Base-by-base conservation (phyloP, 2,888 invertebrate species). In the Torymus tubicola region DNA sequence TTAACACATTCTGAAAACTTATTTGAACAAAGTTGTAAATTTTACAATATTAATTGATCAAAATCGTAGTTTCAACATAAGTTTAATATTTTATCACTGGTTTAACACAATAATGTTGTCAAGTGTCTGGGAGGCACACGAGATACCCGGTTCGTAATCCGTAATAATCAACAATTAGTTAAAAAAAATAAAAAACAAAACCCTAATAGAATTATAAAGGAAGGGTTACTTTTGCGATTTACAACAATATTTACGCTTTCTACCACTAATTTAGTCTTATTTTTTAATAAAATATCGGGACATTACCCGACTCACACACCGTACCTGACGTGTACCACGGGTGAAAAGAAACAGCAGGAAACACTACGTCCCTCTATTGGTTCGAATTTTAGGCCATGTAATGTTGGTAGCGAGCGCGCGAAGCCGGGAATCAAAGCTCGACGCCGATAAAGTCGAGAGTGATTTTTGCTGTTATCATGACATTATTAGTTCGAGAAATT, bases 261-360 rank as follows among this genome's bases (percentile, higher is more conserved):
- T 82, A 53, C 60, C 75, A 70, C 84, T 31, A 31, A 85, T 73
- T 82, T 84, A 52, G 24, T 61, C 64, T 55, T 42, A 82, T 84
- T 85, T 85, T 86, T 86, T 83, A 82, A 71, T 73, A 81, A 84
- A 31, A 85, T 85, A 86, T 85, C 84, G 82, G 14, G 65, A 60
- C 78, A 84, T 58, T 71, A 69, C 68, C n/a, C 74, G 72, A 82
- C 67, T 73, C 21, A 5, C 21, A 55, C 71, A 84, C 86, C 87
- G 77, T 87, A 89, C 88, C 87, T 84, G 86, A 88, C 84, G 84
- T 86, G 68, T 85, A 86, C 79, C 86, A 75, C 83, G 84, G 81
- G 84, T 85, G 85, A 84, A 89, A 88, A 88, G 88, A 87, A 86
- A 84, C 85, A 86, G 86, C 85, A 86, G 86, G 86, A 88, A 86